Evolutionary conservation across 30 jellyfish, hydroid and myxozoan species (phyloP).

Genomic region (Nemopilema nomurai): DNA sequence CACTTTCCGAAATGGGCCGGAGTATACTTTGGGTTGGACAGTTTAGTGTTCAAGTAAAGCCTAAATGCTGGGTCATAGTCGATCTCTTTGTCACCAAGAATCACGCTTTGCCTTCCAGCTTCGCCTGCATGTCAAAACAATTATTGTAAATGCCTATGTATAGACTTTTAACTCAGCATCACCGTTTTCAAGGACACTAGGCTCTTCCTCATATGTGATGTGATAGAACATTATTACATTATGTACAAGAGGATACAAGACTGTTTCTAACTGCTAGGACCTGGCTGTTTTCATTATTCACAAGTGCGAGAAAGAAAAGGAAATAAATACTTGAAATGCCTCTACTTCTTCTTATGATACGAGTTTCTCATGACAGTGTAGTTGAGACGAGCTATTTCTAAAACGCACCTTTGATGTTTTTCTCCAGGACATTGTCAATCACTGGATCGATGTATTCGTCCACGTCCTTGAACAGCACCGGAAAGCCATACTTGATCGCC

Average conservation of each 20-base stretch:
- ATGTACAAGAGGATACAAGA: too few species aligned
- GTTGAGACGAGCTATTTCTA: too few species aligned
- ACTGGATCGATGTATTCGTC: conserved; percentile 98
- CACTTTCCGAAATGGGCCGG: conserved; percentile 98
- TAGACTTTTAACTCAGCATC: neutral
- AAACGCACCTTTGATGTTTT: conserved; percentile 85
- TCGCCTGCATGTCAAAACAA: conserved; percentile 67
- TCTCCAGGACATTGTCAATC: conserved; percentile 93
- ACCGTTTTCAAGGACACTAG: too few species aligned
- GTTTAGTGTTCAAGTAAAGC: conserved; percentile 85
- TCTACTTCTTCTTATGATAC: too few species aligned
- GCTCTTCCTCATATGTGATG: too few species aligned
- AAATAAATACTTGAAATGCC: too few species aligned
- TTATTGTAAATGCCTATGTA: neutral
- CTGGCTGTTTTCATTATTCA: too few species aligned
- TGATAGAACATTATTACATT: too few species aligned
- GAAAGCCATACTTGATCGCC: conserved; percentile 94
- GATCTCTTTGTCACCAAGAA: conserved; percentile 94
- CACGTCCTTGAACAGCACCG: conserved; percentile 94
- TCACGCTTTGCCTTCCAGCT: conserved; percentile 79
- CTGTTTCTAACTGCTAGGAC: too few species aligned
- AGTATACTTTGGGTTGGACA: conserved; percentile 91
- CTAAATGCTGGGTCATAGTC: conserved; percentile 95
- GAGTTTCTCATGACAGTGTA: too few species aligned
- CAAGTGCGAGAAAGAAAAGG: too few species aligned